Evolutionary conservation across 2,113 vertebrate species (phyloP), one percentile per base, ranked within the genome.

Genomic region (Spermophilus dauricus): DNA sequence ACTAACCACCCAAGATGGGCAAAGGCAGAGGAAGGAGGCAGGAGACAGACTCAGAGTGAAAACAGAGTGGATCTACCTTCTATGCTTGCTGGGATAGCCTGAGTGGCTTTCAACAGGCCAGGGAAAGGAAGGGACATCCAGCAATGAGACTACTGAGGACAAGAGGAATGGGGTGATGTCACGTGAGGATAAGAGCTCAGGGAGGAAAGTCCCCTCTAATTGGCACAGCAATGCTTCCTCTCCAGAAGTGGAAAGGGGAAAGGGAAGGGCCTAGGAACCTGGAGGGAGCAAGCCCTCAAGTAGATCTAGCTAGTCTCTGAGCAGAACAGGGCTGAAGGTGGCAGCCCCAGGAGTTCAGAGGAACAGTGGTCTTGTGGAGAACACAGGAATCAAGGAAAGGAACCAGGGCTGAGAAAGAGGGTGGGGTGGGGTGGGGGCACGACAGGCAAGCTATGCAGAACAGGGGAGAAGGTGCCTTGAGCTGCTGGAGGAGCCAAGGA

Each of bases 1-100:
- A 2, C 56, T 16, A 75, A 42, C 42, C 4, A 3, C 37, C 20
- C 2, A 32, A 2, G 10, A 20, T 28, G 24, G 53, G 26, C 30
- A 84, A 63, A 24, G 30, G 37, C n/a, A 77, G 37, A 48, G 81
- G 32, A 34, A 14, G 30, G 56, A 80, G 78, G n/a, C 8, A 2
- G 67, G 83, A 48, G 10, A 45, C 18, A 32, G 18, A n/a, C 42
- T 51, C 26, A 4, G 48, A 67, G 18, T 1, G 51, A 51, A n/a
- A 28, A 51, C 8, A 1, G 8, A 76, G 58, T 18, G 37, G 51
- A 48, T 3, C 51, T 17, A 8, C 39, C n/a, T 0, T 3, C 45
- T 0, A 1, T 0, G 6, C 22, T 11, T 6, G 3, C 28, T 48
- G 30, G 34, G 3, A 24, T 32, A 32, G 22, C n/a, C 56, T 37